Percentiles rank a stretch among this genome's conserved stretches.
Evolutionary conservation across 2,888 invertebrate genomes (phyloP).

Genomic region (Thelaira solivaga): DNA sequence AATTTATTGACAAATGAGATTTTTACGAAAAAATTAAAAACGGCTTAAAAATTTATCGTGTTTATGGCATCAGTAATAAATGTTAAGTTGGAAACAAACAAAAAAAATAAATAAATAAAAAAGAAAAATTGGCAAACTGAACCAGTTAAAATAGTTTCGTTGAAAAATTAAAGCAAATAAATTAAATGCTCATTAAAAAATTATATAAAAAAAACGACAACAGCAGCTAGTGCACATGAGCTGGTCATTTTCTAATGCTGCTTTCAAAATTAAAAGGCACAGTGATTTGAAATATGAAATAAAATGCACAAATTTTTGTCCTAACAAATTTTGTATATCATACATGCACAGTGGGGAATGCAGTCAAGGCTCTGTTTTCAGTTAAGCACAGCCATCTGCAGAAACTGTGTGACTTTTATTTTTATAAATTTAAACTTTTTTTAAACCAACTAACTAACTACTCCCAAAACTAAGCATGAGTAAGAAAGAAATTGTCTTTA

Average conservation of each 20-base stretch:
- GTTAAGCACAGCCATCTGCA: too few relatives aligned
- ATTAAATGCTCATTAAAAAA: not conserved
- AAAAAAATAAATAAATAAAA: not conserved
- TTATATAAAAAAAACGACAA: too few relatives aligned
- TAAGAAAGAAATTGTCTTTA: too few relatives aligned
- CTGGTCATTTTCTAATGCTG: not conserved
- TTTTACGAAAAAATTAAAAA: not conserved
- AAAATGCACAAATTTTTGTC: too few relatives aligned
- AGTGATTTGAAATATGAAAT: too few relatives aligned
- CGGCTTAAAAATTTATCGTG: not conserved
- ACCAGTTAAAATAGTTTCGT: not conserved
- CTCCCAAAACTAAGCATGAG: too few relatives aligned
- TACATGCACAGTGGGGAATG: too few relatives aligned
- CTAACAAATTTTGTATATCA: too few relatives aligned
- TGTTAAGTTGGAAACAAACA: not conserved
- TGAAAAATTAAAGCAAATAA: not conserved
- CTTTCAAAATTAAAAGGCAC: not conserved
- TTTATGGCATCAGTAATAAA: constrained; percentile 6
- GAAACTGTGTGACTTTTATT: too few relatives aligned
- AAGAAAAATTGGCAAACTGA: constrained; percentile 1
- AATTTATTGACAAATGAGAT: not conserved
- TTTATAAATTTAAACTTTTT: too few relatives aligned
- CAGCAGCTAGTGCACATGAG: not conserved
- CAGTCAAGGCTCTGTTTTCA: too few relatives aligned
- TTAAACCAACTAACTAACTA: too few relatives aligned